Evolutionary conservation across 2,888 invertebrate species (phyloP).

Genomic region (Acholoe squamosa): DNA sequence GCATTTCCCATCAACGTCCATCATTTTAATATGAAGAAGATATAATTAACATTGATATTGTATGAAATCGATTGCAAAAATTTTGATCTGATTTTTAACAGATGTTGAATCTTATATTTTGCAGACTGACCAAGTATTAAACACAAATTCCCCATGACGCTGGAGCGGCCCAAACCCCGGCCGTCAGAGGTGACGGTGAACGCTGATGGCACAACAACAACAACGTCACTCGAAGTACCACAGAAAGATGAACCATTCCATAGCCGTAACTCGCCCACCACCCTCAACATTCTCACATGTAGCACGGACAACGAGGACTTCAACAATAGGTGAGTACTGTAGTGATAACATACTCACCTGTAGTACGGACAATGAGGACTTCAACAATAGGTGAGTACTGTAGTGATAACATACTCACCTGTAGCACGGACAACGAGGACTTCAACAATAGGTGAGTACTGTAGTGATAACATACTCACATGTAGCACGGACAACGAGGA

Average conservation of each 20-base stretch:
- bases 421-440: too few species aligned
- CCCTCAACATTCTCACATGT: slow-evolving; percentile 80
- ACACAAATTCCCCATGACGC: slow-evolving; percentile 45
- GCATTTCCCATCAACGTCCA: too few species aligned
- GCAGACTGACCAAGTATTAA: not conserved
- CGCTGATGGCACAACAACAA: slow-evolving; percentile 33
- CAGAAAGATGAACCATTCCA: slow-evolving; percentile 80
- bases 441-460: too few species aligned
- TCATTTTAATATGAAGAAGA: too few species aligned
- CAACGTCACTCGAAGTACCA: slow-evolving; percentile 45
- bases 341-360: not conserved
- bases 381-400: too few species aligned
- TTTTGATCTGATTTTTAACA: not conserved
- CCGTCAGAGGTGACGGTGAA: slow-evolving; percentile 7
- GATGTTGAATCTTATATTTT: not conserved
- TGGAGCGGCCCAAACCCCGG: slow-evolving; percentile 60
- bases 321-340: slow-evolving; percentile 78
- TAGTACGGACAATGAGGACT: not conserved
- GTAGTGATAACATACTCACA: too few species aligned
- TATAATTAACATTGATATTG: too few species aligned
- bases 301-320: slow-evolving; percentile 80
- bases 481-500: not conserved
- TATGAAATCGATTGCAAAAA: too few species aligned
- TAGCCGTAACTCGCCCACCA: slow-evolving; percentile 82
- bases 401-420: too few species aligned